Evolutionary conservation across 92 coral and sea anemone genomes (phyloP).

Genomic region (Palythoa heliodiscus): DNA sequence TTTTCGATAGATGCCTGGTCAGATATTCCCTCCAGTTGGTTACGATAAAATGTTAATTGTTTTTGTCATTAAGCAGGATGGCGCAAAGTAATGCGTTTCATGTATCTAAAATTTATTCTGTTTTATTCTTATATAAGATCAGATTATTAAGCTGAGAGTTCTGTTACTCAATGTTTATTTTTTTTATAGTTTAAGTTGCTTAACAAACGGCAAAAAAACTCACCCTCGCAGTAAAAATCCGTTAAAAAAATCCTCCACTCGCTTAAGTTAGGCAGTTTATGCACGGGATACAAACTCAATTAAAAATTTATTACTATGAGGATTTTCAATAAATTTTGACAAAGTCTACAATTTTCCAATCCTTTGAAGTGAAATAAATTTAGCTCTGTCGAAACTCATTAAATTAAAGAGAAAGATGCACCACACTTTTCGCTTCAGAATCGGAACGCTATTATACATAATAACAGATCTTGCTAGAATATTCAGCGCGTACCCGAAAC

Average conservation of each 20-base stretch:
- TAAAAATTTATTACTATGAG: constrained; percentile 34
- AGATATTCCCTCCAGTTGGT: neutral
- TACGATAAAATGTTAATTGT: constrained; percentile 42
- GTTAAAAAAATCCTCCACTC: neutral
- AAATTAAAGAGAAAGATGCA: neutral
- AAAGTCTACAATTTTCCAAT: neutral
- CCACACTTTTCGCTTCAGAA: neutral
- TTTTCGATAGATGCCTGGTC: neutral
- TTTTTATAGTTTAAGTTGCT: neutral
- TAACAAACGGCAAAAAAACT: neutral
- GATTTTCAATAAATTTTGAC: constrained; percentile 35
- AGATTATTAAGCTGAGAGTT: neutral
- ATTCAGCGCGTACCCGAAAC: neutral
- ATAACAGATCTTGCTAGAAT: neutral
- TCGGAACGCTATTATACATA: neutral
- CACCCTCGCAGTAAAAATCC: neutral
- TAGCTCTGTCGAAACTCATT: neutral
- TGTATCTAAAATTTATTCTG: neutral
- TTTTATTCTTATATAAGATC: neutral
- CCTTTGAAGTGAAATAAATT: neutral
- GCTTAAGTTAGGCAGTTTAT: constrained; percentile 24
- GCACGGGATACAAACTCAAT: constrained; percentile 24
- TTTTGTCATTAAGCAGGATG: constrained; percentile 35
- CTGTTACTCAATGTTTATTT: neutral
- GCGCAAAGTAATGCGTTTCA: constrained; percentile 17